A percentile compares a stretch with the other conserved stretches of the same genome.
Conservation (phyloP, 1,140 invertebrate genomes). For the Holotrichia oblita region DNA sequence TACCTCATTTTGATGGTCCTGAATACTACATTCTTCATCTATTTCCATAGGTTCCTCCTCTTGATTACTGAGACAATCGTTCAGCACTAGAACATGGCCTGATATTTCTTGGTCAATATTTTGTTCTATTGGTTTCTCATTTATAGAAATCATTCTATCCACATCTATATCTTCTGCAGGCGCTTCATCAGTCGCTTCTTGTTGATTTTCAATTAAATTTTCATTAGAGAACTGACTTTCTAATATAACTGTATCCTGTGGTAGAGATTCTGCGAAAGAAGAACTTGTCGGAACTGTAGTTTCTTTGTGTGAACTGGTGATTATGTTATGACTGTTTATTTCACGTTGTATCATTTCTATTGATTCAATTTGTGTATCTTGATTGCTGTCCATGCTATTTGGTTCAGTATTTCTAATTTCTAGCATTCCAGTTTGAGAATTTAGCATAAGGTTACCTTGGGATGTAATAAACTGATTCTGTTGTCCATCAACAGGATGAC, state of each 20-base stretch:
- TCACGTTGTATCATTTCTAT: conserved; percentile 60
- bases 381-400: conserved; percentile 33
- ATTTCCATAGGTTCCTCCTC: conserved; percentile 42
- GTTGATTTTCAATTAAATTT: background rate
- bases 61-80: background rate
- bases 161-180: conserved; percentile 27
- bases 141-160: conserved; percentile 24
- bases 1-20: background rate
- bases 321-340: conserved; percentile 43
- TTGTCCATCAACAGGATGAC: conserved; percentile 66
- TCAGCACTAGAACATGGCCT: background rate
- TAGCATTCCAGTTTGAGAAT: conserved; percentile 65
- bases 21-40: conserved; percentile 13
- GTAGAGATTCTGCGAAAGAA: background rate
- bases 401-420: conserved; percentile 57
- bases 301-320: conserved; percentile 11
- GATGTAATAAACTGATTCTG: conserved; percentile 63
- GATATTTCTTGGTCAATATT: conserved; percentile 24
- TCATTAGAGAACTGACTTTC: background rate
- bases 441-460: conserved; percentile 64
- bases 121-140: conserved; percentile 42
- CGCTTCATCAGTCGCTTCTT: conserved; percentile 19
- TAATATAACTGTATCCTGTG: background rate
- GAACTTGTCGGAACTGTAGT: background rate
- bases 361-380: conserved; percentile 55